Base-by-base conservation (phyloP, 2,797 vertebrate species). In the Sebastes paucispinis region DNA sequence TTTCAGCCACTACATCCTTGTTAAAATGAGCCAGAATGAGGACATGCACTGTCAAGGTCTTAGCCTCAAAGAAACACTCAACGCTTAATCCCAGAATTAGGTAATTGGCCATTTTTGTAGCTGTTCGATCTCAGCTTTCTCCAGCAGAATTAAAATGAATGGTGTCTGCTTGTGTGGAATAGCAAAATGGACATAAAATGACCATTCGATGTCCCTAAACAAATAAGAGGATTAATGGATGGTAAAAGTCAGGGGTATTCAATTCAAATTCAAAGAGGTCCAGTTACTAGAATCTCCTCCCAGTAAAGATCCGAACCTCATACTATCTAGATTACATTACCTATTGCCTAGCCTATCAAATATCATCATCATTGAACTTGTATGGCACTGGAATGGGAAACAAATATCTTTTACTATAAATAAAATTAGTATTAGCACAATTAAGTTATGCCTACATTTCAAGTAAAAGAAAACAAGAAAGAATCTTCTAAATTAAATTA, bases 1-100 rank as follows among this genome's bases (percentile, higher is more conserved):
- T 74, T 74, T 73, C 22, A 64, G 11, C n/a, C 16, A 22, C 18
- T 27, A 8, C 25, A 60, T 62, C 13, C 4, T 69, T 62, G 13
- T 78, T 2, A 60, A 67, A 83, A 70, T 63, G 22, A 75, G 3
- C 36, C n/a, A 50, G 18, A 75, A 72, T 64, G 10, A 34, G 13
- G 55, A 47, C 65, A 54, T 43, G 25, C 13, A n/a, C 20, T 47
- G 63, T 73, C 6, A 59, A 12, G 9, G 6, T 57, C 39, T 55
- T 12, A 27, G 13, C 22, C 6, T 65, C n/a, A 52, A 59, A 64
- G 13, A 8, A 67, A 55, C 12, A 69, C 13, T 27, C 67, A 16
- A 25, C 18, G 22, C 18, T 6, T 1, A 32, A 43, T 43, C 14
- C 39, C 39, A 43, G 39, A 59, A 34, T n/a, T 1, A 18, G n/a